Conservation (phyloP, 1,140 invertebrate species). For the Helicoverpa zea region DNA sequence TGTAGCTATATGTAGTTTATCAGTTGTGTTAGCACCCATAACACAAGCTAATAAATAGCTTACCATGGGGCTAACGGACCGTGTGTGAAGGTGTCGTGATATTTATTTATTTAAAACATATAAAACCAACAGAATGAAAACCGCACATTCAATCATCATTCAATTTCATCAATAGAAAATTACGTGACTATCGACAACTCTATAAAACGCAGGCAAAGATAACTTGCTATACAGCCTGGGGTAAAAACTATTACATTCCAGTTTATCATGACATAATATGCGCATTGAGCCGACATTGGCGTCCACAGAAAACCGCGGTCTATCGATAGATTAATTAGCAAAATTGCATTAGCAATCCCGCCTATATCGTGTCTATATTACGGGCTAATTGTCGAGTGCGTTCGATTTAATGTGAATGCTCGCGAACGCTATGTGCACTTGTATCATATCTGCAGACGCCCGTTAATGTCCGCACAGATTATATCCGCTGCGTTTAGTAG, state of each 20-base stretch:
- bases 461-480: slow-evolving; percentile 46
- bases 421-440: slow-evolving; percentile 26
- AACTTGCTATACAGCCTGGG: neutral
- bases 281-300: neutral
- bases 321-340: slow-evolving; percentile 61
- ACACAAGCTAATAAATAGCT: too few species aligned
- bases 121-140: too few species aligned
- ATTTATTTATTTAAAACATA: too few species aligned
- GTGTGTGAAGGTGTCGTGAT: too few species aligned
- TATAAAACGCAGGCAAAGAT: neutral
- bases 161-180: neutral
- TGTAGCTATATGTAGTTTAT: too few species aligned
- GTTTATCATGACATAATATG: neutral
- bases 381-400: slow-evolving; percentile 55
- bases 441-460: slow-evolving; percentile 46
- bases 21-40: too few species aligned
- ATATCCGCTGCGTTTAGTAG: slow-evolving; percentile 51
- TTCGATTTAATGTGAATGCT: slow-evolving; percentile 50
- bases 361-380: slow-evolving; percentile 50
- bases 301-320: slow-evolving; percentile 39
- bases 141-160: neutral
- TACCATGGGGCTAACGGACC: too few species aligned
- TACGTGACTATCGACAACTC: neutral
- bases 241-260: neutral
- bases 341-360: slow-evolving; percentile 57